Conservation (phyloP, 2,113 vertebrate genomes). For the Mobula hypostoma region DNA sequence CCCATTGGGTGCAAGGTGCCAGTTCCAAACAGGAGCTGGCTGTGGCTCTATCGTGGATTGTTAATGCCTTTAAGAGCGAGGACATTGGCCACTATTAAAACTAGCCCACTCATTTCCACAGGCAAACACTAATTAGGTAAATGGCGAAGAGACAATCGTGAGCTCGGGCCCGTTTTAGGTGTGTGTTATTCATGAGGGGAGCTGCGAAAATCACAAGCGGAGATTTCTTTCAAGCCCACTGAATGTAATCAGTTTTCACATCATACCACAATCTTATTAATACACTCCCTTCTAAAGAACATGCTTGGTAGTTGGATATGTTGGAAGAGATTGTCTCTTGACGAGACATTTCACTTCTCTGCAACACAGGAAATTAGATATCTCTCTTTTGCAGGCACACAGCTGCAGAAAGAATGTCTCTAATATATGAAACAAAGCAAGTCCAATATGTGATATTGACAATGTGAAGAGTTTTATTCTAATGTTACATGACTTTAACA, state of each 20-base stretch:
- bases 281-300: neutral
- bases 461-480: neutral
- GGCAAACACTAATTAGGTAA: neutral
- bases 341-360: neutral
- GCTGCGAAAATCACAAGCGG: neutral
- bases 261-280: slow-evolving; percentile 4
- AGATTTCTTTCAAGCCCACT: neutral
- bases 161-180: neutral
- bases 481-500: neutral
- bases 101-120: neutral
- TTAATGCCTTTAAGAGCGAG: neutral
- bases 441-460: neutral
- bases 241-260: slow-evolving; percentile 7
- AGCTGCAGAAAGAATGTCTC: neutral
- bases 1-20: neutral
- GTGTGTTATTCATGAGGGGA: neutral
- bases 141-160: neutral
- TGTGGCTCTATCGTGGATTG: neutral
- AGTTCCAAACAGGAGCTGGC: neutral
- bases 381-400: neutral
- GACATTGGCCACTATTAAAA: neutral
- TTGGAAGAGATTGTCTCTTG: neutral
- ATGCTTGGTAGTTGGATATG: neutral
- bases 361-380: slow-evolving; percentile 3
- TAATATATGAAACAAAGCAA: neutral